Percentiles rank a stretch among this genome's conserved stretches.
These are phyloP conservation scores for Ceramica pisi DNA, from an alignment of 2,888 invertebrate species.

Conservation along the genomic window DNA sequence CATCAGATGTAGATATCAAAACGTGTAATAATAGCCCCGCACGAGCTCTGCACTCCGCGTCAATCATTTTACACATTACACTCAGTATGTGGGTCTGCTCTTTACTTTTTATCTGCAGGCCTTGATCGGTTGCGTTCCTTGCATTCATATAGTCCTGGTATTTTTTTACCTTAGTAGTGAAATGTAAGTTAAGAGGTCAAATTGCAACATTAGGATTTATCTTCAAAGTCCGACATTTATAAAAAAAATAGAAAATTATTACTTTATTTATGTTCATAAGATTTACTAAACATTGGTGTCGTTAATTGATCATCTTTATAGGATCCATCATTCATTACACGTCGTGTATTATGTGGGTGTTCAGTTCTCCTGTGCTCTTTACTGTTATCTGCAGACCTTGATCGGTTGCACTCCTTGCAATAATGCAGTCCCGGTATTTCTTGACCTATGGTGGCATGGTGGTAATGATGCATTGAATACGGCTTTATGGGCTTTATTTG, in stretches of 20 bases:
- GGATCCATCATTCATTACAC: slow-evolving; percentile 33
- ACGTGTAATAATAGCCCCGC: slow-evolving; percentile 61
- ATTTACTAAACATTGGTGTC: background rate
- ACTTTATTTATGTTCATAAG: background rate
- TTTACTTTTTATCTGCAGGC: slow-evolving; percentile 65
- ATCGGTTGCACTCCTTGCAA: slow-evolving; percentile 57
- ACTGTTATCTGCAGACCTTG: slow-evolving; percentile 60
- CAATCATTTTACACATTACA: slow-evolving; percentile 67
- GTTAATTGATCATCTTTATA: background rate
- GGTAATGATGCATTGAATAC: slow-evolving; percentile 37
- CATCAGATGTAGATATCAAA: slow-evolving; percentile 66
- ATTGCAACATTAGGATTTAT: background rate
- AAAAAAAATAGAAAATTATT: background rate
- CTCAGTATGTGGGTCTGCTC: slow-evolving; percentile 59
- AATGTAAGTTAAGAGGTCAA: slow-evolving; percentile 27
- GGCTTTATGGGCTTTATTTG: slow-evolving; percentile 9
- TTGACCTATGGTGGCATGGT: slow-evolving; percentile 40
- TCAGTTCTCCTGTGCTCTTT: slow-evolving; percentile 41
- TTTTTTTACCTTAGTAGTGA: slow-evolving; percentile 39
- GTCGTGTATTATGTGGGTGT: slow-evolving; percentile 33
- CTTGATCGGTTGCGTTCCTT: slow-evolving; percentile 64
- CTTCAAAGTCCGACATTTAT: background rate
- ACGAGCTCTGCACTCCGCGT: slow-evolving; percentile 62
- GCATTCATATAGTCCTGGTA: slow-evolving; percentile 62
- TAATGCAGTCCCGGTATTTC: slow-evolving; percentile 60